Evolutionary conservation across 1,140 invertebrate genomes (phyloP).

Genomic region (Danaus plexippus): DNA sequence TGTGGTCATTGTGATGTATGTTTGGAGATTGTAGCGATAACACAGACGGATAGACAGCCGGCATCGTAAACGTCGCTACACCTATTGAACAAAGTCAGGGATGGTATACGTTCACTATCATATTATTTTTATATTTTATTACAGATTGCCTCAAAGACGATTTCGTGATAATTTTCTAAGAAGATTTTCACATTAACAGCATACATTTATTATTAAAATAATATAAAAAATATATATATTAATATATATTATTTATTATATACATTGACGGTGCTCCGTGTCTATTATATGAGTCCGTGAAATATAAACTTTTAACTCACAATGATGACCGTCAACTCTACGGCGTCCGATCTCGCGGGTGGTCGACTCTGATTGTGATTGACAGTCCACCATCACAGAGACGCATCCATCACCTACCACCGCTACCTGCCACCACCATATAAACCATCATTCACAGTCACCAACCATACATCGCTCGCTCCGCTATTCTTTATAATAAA

Average conservation of each 20-base stretch:
- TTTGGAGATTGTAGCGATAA: conserved; percentile 41
- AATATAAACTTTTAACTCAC: too few species aligned
- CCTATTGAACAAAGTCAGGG: conserved; percentile 23
- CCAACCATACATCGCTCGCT: conserved; percentile 28
- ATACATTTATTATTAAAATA: too few species aligned
- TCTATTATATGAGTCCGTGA: too few species aligned
- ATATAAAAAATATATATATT: too few species aligned
- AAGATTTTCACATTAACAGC: too few species aligned
- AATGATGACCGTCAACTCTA: conserved; percentile 14
- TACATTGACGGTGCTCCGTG: too few species aligned
- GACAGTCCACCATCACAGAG: conserved; percentile 56
- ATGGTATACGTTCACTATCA: conserved; percentile 15
- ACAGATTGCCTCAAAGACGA: background rate
- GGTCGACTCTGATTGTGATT: conserved; percentile 67
- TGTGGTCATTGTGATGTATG: conserved; percentile 39
- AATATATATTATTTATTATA: too few species aligned
- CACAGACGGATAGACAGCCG: conserved; percentile 47
- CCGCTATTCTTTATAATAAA: background rate
- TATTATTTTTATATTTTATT: background rate
- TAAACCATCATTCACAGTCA: conserved; percentile 11
- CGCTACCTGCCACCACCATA: conserved; percentile 14
- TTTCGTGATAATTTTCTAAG: too few species aligned
- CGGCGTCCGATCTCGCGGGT: conserved; percentile 50
- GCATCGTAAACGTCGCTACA: conserved; percentile 49
- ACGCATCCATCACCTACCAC: conserved; percentile 34